phyloP scores from a whole-genome alignment of 2,113 vertebrate species.

The Shinisaurus crocodilurus region DNA sequence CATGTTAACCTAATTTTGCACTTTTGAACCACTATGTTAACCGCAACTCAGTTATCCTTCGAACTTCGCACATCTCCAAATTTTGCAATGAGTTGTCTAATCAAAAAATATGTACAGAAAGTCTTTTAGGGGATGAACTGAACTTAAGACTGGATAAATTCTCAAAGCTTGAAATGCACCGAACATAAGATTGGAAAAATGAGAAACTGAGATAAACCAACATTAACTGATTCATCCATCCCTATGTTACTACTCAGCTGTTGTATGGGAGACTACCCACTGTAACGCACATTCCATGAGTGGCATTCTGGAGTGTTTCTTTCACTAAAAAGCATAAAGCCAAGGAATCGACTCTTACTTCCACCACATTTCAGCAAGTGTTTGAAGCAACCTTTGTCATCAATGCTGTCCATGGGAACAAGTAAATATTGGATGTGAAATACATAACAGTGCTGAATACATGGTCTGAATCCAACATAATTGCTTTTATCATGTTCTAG shows the following conservation, averaged over 20 bases:
- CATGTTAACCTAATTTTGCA: too few species aligned
- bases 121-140: too few species aligned
- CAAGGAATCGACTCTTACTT: not conserved
- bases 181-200: too few species aligned
- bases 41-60: too few species aligned
- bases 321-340: not conserved
- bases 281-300: not conserved
- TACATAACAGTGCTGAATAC: conserved; percentile 29
- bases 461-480: conserved; percentile 36
- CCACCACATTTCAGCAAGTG: not conserved
- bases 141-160: too few species aligned
- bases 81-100: too few species aligned
- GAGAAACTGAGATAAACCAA: too few species aligned
- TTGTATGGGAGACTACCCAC: accelerated
- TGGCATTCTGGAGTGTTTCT: accelerated
- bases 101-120: too few species aligned
- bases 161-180: too few species aligned
- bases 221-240: too few species aligned
- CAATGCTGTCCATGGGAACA: not conserved
- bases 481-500: conserved; percentile 33
- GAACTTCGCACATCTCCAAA: too few species aligned
- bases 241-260: not conserved
- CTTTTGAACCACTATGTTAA: too few species aligned
- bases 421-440: conserved; percentile 26
- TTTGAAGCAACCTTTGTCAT: not conserved